A percentile compares a stretch with the other conserved stretches of the same genome.
Evolutionary conservation across 64 coral and sea anemone species (phyloP).

Genomic region (Stichodactyla mertensii): DNA sequence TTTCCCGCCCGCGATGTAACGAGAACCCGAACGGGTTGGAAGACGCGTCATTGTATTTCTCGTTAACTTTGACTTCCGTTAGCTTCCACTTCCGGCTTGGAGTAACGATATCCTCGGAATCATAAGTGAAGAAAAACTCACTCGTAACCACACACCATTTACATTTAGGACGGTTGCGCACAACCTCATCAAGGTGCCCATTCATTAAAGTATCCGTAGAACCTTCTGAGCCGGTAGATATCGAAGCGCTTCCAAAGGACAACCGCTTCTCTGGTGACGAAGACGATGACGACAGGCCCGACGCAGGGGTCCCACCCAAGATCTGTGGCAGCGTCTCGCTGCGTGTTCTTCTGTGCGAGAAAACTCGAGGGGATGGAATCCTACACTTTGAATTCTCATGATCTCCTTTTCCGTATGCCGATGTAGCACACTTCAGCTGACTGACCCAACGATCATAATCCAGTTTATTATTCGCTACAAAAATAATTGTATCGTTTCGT

Average conservation of each 20-base stretch:
- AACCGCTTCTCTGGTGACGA: constrained; percentile 35
- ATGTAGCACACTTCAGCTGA: constrained; percentile 42
- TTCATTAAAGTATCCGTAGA: constrained; percentile 69
- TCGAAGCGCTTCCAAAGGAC: constrained; percentile 22
- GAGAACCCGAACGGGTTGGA: constrained; percentile 47
- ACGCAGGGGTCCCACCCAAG: constrained; percentile 2
- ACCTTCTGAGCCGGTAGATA: constrained; percentile 31
- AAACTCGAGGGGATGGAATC: constrained; percentile 56
- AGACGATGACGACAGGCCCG: neutral
- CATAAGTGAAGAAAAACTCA: constrained; percentile 68
- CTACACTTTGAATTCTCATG: constrained; percentile 40
- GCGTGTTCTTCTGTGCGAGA: constrained; percentile 37
- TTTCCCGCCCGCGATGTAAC: constrained; percentile 17
- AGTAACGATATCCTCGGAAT: constrained; percentile 45
- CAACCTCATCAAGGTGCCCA: constrained; percentile 72
- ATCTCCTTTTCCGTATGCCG: constrained; percentile 42
- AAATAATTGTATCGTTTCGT: constrained; percentile 35
- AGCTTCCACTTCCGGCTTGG: constrained; percentile 58
- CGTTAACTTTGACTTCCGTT: constrained; percentile 26
- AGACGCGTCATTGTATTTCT: constrained; percentile 27
- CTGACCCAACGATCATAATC: constrained; percentile 74
- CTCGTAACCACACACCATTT: constrained; percentile 77
- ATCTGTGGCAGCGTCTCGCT: constrained; percentile 54
- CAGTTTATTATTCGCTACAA: constrained; percentile 50
- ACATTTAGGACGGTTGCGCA: neutral